Conservation (phyloP, 1,140 invertebrate species). For the Acromyrmex heyeri region DNA sequence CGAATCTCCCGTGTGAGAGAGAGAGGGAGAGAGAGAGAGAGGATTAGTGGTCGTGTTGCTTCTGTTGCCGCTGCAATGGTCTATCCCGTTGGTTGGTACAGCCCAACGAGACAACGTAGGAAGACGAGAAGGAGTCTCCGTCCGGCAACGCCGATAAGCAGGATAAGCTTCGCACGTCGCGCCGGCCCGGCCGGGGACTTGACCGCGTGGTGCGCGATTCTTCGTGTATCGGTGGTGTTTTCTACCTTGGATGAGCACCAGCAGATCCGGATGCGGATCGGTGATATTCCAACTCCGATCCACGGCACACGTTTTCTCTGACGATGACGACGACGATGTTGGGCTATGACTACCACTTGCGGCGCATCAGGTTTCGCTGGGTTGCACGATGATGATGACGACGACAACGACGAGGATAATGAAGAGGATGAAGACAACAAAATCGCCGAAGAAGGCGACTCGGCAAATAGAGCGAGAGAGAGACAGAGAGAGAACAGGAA, state of each 20-base stretch:
- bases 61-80: neutral
- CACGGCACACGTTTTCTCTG: neutral
- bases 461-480: constrained; percentile 41
- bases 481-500: neutral
- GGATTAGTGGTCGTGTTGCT: neutral
- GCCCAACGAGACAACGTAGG: constrained; percentile 42
- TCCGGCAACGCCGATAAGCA: constrained; percentile 67
- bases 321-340: constrained; percentile 3
- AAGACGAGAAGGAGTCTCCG: constrained; percentile 66
- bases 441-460: constrained; percentile 25
- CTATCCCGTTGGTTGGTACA: constrained; percentile 11
- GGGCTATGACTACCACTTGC: constrained; percentile 19
- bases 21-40: neutral
- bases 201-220: constrained; percentile 64
- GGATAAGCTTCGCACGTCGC: constrained; percentile 55
- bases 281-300: constrained; percentile 33
- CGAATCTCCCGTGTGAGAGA: neutral
- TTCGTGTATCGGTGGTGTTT: constrained; percentile 60
- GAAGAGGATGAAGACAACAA: neutral
- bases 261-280: constrained; percentile 51
- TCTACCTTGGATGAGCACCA: constrained; percentile 65
- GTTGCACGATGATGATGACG: neutral
- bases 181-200: neutral
- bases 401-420: neutral
- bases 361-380: constrained; percentile 7